phyloP scores from a whole-genome alignment of 2,797 vertebrate species.

The Neosilurus mollespiculum region DNA sequence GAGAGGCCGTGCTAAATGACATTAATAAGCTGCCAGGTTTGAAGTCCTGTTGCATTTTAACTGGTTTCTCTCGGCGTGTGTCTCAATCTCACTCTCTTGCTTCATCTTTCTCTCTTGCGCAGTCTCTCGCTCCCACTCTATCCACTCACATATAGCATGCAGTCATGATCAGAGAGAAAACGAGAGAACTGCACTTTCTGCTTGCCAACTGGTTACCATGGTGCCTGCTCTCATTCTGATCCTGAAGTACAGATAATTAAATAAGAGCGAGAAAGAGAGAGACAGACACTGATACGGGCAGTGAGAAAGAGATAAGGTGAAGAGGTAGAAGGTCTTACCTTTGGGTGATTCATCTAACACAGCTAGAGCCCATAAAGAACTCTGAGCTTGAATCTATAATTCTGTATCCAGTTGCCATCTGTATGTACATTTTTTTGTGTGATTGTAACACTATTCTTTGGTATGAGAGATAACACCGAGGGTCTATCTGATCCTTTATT shows the following conservation, averaged over 20 bases:
- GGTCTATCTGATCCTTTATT: slow-evolving; percentile 37
- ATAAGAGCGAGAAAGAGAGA: slow-evolving; percentile 25
- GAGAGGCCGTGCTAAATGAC: slow-evolving; percentile 32
- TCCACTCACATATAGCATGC: slow-evolving; percentile 14
- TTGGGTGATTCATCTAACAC: not conserved
- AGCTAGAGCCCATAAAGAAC: not conserved
- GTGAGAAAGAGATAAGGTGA: not conserved
- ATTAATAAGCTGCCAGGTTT: slow-evolving; percentile 39
- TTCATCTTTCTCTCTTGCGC: not conserved
- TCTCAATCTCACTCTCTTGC: slow-evolving; percentile 6
- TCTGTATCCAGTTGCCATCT: not conserved
- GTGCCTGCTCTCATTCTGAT: slow-evolving; percentile 51
- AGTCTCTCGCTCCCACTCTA: not conserved
- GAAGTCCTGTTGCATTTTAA: slow-evolving; percentile 43
- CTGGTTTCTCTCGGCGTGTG: slow-evolving; percentile 32
- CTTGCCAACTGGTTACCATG: slow-evolving; percentile 57
- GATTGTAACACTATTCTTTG: not conserved
- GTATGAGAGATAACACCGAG: not conserved
- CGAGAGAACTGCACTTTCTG: slow-evolving; percentile 32
- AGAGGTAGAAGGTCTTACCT: not conserved
- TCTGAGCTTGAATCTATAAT: not conserved
- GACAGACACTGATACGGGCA: not conserved
- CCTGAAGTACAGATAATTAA: slow-evolving; percentile 53
- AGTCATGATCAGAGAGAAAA: slow-evolving; percentile 25
- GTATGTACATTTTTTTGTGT: no score